Conservation (phyloP, 2,113 vertebrate species). For the Pterophyllum scalare region DNA sequence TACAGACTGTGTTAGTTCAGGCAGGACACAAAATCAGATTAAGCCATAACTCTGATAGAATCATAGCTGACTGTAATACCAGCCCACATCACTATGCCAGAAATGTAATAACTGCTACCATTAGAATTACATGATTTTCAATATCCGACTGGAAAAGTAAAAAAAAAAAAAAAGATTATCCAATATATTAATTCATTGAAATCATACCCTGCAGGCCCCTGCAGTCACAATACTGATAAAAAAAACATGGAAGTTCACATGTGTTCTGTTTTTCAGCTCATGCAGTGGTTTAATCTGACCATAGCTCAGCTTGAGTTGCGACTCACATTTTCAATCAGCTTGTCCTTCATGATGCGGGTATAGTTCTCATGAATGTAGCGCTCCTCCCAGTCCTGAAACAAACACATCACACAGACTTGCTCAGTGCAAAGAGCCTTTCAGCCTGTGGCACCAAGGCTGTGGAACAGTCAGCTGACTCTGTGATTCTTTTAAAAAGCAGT, state of each 20-base stretch:
- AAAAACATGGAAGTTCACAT: not conserved
- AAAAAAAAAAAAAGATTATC: no score
- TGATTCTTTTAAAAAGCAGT: no score
- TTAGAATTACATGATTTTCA: no score
- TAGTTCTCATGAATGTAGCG: slow-evolving; percentile 96
- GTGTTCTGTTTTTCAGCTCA: not conserved
- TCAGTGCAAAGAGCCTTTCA: not conserved
- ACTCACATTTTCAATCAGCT: slow-evolving; percentile 89
- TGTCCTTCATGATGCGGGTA: slow-evolving; percentile 85
- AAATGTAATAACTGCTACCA: no score
- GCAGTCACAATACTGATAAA: not conserved
- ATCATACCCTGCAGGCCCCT: not conserved
- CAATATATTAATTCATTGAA: no score
- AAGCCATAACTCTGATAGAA: no score
- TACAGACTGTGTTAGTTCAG: not conserved
- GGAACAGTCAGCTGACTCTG: no score
- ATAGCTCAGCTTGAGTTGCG: not conserved
- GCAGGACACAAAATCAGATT: no score
- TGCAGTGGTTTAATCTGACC: not conserved
- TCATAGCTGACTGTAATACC: no score
- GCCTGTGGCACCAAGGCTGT: no score
- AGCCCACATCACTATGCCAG: no score
- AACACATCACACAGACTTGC: not conserved
- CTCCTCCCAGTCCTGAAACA: slow-evolving; percentile 93
- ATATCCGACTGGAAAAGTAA: no score